phyloP scores from a whole-genome alignment of 2,797 vertebrate species.

The Sebastiscus albofasciatus region DNA sequence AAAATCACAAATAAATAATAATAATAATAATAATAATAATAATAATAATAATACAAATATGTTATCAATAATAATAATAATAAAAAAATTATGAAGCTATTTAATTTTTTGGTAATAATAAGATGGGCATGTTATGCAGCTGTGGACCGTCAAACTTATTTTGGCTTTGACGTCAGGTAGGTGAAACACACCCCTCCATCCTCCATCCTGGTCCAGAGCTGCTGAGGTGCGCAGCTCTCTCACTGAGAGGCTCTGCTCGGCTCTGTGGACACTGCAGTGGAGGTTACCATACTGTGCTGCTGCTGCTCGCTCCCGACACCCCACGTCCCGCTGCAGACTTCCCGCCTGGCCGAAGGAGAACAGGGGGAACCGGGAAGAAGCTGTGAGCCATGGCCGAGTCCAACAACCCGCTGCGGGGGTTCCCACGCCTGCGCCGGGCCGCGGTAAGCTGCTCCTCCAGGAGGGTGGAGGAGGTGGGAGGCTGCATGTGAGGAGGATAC shows the following conservation, averaged over 20 bases:
- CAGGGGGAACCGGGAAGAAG: slow-evolving; percentile 31
- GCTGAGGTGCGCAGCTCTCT: slow-evolving; percentile 50
- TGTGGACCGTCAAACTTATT: not conserved
- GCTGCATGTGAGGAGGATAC: slow-evolving; percentile 72
- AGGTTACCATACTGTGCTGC: slow-evolving; percentile 15
- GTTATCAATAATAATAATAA: no score
- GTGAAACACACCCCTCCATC: not conserved
- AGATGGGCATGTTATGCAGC: not conserved
- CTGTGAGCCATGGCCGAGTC: slow-evolving; percentile 89
- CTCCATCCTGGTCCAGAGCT: slow-evolving; percentile 32
- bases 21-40: not conserved
- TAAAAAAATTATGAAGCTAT: no score
- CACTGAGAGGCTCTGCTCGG: not conserved
- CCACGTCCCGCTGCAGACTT: slow-evolving; percentile 74
- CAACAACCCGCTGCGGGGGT: slow-evolving; percentile 86
- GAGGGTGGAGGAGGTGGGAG: slow-evolving; percentile 26
- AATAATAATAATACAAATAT: no score
- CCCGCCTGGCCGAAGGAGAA: slow-evolving; percentile 34
- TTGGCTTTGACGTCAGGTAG: not conserved
- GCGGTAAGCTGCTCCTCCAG: slow-evolving; percentile 86
- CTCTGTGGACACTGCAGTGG: slow-evolving; percentile 64
- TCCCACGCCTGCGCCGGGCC: slow-evolving; percentile 88
- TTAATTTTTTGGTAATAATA: not conserved
- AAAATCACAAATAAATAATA: not conserved
- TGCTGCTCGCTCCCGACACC: slow-evolving; percentile 58